These are phyloP conservation scores for roundworm (Caenorhabditis elegans) DNA, from an alignment of 1,140 invertebrate genomes.

Conservation along the genomic window WBcel235 BX284604.4:8893501-8894000, in stretches of 20 bases:
- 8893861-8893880: no score
- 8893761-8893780: neutral
- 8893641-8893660: neutral
- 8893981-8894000: neutral
- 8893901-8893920: neutral
- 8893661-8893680: constrained; percentile 1
- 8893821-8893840: no score
- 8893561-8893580: constrained; percentile 5
- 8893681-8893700: neutral
- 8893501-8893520: neutral
- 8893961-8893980: neutral
- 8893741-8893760: no score
- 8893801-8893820: no score
- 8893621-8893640: no score
- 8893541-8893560: constrained; percentile 37
- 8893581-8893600: constrained; percentile 31
- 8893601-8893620: neutral
- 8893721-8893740: no score
- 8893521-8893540: constrained; percentile 15
- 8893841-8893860: no score
- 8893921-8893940: neutral
- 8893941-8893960: neutral
- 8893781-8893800: no score
- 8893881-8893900: neutral
- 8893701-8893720: neutral